These are phyloP conservation scores for Diadema setosum DNA, from an alignment of 35 echinoderm and acorn worm species.

Conservation along the genomic window DNA sequence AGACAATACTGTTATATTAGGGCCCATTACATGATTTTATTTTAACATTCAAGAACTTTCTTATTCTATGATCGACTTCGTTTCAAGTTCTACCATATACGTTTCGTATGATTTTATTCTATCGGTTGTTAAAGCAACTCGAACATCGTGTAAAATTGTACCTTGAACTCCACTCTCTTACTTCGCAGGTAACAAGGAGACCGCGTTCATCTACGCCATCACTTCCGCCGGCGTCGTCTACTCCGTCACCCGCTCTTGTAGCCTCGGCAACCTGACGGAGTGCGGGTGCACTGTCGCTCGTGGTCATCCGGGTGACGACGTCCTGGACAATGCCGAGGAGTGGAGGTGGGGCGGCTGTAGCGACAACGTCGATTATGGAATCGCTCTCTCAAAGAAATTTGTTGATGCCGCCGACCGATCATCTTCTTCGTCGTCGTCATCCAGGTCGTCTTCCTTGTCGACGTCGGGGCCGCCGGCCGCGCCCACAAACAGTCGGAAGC, in stretches of 20 bases:
- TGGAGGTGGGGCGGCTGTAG: slow-evolving; percentile 97
- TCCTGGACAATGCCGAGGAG: slow-evolving; percentile 10
- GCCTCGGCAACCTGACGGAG: slow-evolving; percentile 81
- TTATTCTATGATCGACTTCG: too few relatives aligned
- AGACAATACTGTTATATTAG: too few relatives aligned
- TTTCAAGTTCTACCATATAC: too few relatives aligned
- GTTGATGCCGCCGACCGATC: slow-evolving; percentile 61
- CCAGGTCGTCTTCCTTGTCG: background rate
- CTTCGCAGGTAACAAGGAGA: slow-evolving; percentile 72
- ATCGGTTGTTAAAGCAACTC: too few relatives aligned
- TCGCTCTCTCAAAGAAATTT: slow-evolving; percentile 67
- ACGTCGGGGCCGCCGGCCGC: slow-evolving; percentile 15
- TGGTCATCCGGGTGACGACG: slow-evolving; percentile 19
- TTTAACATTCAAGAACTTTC: too few relatives aligned
- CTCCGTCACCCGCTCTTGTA: slow-evolving; percentile 75
- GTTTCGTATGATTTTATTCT: too few relatives aligned
- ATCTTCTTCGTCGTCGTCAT: background rate
- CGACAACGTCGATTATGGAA: slow-evolving; percentile 78
- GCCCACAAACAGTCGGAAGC: background rate
- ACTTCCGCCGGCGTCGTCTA: slow-evolving; percentile 90
- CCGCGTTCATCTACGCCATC: slow-evolving; percentile 94
- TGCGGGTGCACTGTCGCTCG: slow-evolving; percentile 64
- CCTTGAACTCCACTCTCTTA: too few relatives aligned
- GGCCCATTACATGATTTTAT: too few relatives aligned
- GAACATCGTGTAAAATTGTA: too few relatives aligned